phyloP scores from a whole-genome alignment of 2,113 vertebrate genomes.

The Otis tarda region DNA sequence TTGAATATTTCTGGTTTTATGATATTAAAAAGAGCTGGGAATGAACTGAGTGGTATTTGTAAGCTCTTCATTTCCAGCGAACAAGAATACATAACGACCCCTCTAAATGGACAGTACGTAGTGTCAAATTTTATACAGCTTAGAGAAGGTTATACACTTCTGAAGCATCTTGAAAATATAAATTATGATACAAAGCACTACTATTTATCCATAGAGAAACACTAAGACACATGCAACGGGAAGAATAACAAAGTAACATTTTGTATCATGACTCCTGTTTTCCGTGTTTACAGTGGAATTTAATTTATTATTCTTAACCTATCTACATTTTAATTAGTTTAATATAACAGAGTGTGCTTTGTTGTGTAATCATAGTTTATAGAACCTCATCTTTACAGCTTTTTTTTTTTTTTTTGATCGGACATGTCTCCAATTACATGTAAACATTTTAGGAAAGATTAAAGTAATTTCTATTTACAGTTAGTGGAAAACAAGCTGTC shows the following conservation, averaged over 20 bases:
- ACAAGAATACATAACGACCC: slow-evolving; percentile 19
- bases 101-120: background rate
- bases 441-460: slow-evolving; percentile 70
- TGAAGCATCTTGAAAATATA: background rate
- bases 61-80: slow-evolving; percentile 40
- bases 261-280: background rate
- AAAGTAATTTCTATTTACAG: slow-evolving; percentile 66
- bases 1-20: slow-evolving; percentile 38
- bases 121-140: background rate
- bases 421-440: slow-evolving; percentile 53
- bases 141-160: background rate
- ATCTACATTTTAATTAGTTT: slow-evolving; percentile 48
- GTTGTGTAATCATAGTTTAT: slow-evolving; percentile 46
- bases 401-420: slow-evolving; percentile 2
- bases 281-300: slow-evolving; percentile 12
- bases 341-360: slow-evolving; percentile 56
- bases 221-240: background rate
- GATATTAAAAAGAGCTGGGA: slow-evolving; percentile 38
- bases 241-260: background rate
- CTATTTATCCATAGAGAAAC: background rate
- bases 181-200: background rate
- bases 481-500: slow-evolving; percentile 61
- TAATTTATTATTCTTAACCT: slow-evolving; percentile 39
- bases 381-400: slow-evolving; percentile 47
- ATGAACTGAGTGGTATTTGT: slow-evolving; percentile 42